Evolutionary conservation across 1,140 invertebrate genomes (phyloP), one percentile per base, ranked within the genome.

Genomic region (Macrostomum lignano): DNA sequence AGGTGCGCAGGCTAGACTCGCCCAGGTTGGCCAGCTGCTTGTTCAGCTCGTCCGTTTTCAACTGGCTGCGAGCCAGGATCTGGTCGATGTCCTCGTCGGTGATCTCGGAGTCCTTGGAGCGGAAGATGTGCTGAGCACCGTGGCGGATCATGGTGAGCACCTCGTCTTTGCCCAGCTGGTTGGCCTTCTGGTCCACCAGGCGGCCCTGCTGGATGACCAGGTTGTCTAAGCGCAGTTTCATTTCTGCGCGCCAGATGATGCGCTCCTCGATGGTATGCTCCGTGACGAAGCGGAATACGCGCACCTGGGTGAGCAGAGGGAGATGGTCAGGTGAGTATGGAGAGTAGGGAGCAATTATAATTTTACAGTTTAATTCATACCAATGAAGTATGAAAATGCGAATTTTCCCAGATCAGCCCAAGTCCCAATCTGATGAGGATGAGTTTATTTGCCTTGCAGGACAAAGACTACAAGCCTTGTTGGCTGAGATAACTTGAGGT

Each of bases 211-310:
- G 88, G 36, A 98, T 98, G 14, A 98, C 88, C 38, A 98, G 48
- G 36, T 55, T 58, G 48, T 93, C 86, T 3, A 96, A 58, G 3
- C 76, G 66, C 3, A 98, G 59, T 48, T 98, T 98, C 7, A 94
- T 72, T 60, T 98, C 91, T 0, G 91, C 91, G 24, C 79, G 65
- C 57, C 96, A 88, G 3, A 98, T 82, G 42, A 98, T 94, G 55
- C 94, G 77, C 50, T 98, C 91, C 56, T 98, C 91, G 0, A 98
- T 84, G 0, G 88, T 94, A 46, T 96, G 93, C 45, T 98, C 91
- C 1, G 86, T 94, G 15, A 98, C 88, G 14, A 96, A 71, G 29
- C 86, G 37, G 41, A 53, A 55, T 7, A 81, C 74, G 37, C 68
- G 63, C 2, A 91, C 84, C n/a, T n/a, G n/a, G n/a, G n/a, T n/a